Evolutionary conservation across 2,113 vertebrate genomes (phyloP), one percentile per base, ranked within the genome.

Genomic region (Bagarius yarrelli): DNA sequence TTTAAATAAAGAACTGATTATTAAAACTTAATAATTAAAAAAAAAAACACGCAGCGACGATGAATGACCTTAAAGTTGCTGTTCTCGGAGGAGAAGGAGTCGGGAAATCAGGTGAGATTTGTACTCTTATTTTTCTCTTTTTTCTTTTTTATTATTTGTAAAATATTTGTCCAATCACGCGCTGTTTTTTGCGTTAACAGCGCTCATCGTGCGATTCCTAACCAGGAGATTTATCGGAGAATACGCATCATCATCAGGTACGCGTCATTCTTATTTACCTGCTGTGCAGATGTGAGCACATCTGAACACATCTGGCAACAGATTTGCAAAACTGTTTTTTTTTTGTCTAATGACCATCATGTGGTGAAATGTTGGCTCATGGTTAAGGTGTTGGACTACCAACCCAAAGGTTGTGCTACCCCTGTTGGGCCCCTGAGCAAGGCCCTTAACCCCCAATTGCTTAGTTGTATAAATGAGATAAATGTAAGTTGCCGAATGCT

Each of bases 211-310:
- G 70, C 91, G 95, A 0, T 96, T 95, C 85, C 92, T 96, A 34
- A 96, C 95, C 0, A 86, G 91, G 81, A 71, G 94, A 0, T 96
- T 95, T 86, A 95, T 95, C 85, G 95, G 94, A 0, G 95, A 96
- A 85, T 95, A 96, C 83, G 93, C 94, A 21, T 95, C 94, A 50
- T 90, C 90, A 47, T 90, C 93, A 87, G 95, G 95, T 96, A 91
- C 94, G 90, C 61, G 5, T 0, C 2, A 3, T 66, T 50, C 4
- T 44, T 19, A 44, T 14, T 50, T 13, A 79, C 0, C 36, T 56
- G 34, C 25, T 57, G 5, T 12, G 9, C 27, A 4, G 40, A 47
- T 44, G n/a, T 11, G 19, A 34, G 4, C 2, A n/a, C n/a, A n/a
- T n/a, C n/a, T n/a, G n/a, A n/a, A n/a, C 52, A 3, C 27, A 53